Conservation (phyloP, 2,113 vertebrate genomes). For the Fulmarus glacialis region DNA sequence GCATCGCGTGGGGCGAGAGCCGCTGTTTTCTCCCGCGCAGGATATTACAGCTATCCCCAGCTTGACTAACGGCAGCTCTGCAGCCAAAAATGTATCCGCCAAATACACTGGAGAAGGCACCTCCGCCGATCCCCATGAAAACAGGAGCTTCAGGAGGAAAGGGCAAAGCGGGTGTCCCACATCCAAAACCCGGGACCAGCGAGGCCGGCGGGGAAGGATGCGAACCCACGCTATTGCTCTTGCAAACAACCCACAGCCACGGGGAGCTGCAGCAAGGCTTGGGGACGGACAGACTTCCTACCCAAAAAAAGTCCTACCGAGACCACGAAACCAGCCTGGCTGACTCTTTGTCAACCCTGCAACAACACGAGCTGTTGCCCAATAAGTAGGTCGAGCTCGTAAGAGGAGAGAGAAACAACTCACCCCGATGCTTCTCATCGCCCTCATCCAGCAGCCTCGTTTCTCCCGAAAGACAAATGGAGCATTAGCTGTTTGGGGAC, state of each 20-base stretch:
- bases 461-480: constrained; percentile 23
- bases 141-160: background rate
- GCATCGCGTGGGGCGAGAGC: background rate
- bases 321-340: background rate
- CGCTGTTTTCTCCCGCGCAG: background rate
- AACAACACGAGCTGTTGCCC: background rate
- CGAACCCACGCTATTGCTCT: background rate
- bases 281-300: background rate
- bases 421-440: background rate
- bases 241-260: background rate
- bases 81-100: background rate
- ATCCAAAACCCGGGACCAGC: background rate
- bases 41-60: background rate
- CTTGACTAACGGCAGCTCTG: background rate
- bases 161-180: background rate
- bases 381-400: background rate
- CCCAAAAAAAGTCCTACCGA: background rate
- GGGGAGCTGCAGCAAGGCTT: background rate
- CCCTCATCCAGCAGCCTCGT: background rate
- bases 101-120: background rate
- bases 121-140: accelerated
- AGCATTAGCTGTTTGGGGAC: constrained; percentile 10
- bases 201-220: background rate
- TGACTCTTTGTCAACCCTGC: background rate
- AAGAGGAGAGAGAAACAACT: background rate